Evolutionary conservation across 2,113 vertebrate genomes (phyloP).

Genomic region (Spilogale gracilis): DNA sequence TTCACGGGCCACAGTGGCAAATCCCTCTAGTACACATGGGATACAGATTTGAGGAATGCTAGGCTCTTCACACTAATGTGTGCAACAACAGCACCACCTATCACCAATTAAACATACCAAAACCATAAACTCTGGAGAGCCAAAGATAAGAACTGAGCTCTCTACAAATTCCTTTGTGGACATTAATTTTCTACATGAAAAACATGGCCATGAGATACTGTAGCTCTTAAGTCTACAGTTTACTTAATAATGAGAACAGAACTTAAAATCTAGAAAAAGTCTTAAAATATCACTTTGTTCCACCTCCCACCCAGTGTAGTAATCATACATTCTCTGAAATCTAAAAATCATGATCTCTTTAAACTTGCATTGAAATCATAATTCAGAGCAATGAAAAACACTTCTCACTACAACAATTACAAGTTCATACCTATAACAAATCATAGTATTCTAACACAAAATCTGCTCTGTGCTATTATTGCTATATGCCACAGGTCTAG

Average conservation of each 20-base stretch:
- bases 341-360: constrained; percentile 22
- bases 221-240: not conserved
- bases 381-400: constrained; percentile 55
- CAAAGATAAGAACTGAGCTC: not conserved
- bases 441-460: constrained; percentile 45
- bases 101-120: constrained; percentile 25
- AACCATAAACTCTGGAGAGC: not conserved
- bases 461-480: constrained; percentile 30
- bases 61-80: not conserved
- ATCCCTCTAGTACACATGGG: not conserved
- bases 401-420: not conserved
- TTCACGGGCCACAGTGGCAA: not conserved
- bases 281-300: not conserved
- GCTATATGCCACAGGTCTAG: constrained; percentile 14
- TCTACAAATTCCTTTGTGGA: constrained; percentile 11
- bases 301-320: not conserved
- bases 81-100: constrained; percentile 73
- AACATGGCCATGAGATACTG: not conserved
- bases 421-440: constrained; percentile 52
- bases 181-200: constrained; percentile 56
- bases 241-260: not conserved
- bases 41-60: not conserved
- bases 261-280: constrained; percentile 41
- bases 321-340: constrained; percentile 41
- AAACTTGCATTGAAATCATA: constrained; percentile 39